Evolutionary conservation across 2,113 vertebrate genomes (phyloP).

Genomic region (Petaurus breviceps): DNA sequence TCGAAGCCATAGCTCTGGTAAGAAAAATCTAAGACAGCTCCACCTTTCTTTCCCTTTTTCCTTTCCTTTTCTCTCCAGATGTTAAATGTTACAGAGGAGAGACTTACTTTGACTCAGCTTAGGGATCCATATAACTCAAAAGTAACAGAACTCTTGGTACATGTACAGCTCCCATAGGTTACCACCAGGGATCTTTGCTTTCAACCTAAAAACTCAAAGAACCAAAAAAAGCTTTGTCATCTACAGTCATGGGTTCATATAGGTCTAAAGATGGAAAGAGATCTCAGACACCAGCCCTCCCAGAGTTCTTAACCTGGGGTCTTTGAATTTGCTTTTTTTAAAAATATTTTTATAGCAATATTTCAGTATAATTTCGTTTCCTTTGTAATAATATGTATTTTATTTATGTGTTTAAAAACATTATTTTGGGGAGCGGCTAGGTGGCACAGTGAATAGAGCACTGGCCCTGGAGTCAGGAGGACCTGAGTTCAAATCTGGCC

Average conservation of each 20-base stretch:
- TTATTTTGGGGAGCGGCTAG: too few relatives aligned
- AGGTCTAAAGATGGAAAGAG: too few relatives aligned
- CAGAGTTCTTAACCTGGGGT: not conserved
- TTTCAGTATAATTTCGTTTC: not conserved
- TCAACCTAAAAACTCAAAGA: not conserved
- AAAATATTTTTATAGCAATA: not conserved
- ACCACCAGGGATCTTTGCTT: not conserved
- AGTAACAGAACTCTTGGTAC: not conserved
- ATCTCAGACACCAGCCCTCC: not conserved
- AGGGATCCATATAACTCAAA: not conserved
- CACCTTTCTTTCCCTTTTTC: not conserved
- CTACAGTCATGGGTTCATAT: not conserved
- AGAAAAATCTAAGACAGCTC: constrained; percentile 47
- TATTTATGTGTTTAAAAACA: not conserved
- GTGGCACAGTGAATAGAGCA: too few relatives aligned
- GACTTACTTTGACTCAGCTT: not conserved
- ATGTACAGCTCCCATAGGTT: not conserved
- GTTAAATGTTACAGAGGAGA: not conserved
- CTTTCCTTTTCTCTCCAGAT: not conserved
- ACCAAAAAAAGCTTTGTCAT: not conserved
- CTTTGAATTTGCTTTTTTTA: not conserved
- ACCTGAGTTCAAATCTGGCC: too few relatives aligned
- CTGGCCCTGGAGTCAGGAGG: too few relatives aligned
- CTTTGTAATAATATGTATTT: not conserved
- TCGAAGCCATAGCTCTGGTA: constrained; percentile 89